Conservation (phyloP, 2,888 invertebrate species). For the Phengaris alcon region DNA sequence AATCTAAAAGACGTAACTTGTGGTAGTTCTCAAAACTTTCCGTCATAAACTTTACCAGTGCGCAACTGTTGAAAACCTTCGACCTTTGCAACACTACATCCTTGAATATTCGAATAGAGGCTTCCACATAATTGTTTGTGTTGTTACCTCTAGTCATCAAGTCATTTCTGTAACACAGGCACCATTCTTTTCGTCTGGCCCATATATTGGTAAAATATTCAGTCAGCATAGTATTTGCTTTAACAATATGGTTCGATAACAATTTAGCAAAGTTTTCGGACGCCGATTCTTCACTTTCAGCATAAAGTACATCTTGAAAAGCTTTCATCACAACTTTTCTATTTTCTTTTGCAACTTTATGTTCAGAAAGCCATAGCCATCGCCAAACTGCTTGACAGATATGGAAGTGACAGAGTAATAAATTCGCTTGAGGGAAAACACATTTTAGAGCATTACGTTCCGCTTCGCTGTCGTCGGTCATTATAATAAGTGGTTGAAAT, state of each 20-base stretch:
- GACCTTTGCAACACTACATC: conserved; percentile 35
- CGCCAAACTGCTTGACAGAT: conserved; percentile 31
- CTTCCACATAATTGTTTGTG: conserved; percentile 33
- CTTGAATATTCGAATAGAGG: conserved; percentile 35
- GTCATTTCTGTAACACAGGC: conserved; percentile 31
- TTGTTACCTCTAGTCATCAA: conserved; percentile 33
- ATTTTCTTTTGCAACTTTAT: conserved; percentile 26
- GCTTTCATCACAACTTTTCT: too few relatives aligned
- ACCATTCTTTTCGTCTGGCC: conserved; percentile 32
- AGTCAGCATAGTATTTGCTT: too few relatives aligned
- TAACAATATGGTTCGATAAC: too few relatives aligned
- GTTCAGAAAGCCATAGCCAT: conserved; percentile 29
- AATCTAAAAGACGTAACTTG: conserved; percentile 12
- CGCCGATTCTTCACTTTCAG: too few relatives aligned
- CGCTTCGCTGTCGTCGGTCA: conserved; percentile 36
- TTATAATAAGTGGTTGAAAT: conserved; percentile 34
- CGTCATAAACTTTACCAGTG: conserved; percentile 34
- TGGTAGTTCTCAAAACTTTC: conserved; percentile 34
- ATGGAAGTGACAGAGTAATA: conserved; percentile 31
- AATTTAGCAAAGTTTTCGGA: too few relatives aligned
- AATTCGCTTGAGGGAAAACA: conserved; percentile 28
- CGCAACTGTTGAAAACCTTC: conserved; percentile 35
- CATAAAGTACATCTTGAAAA: too few relatives aligned
- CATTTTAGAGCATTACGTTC: conserved; percentile 18
- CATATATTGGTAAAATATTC: conserved; percentile 33